Base-by-base conservation (phyloP, 2,113 vertebrate species). In the Pontoporia blainvillei region DNA sequence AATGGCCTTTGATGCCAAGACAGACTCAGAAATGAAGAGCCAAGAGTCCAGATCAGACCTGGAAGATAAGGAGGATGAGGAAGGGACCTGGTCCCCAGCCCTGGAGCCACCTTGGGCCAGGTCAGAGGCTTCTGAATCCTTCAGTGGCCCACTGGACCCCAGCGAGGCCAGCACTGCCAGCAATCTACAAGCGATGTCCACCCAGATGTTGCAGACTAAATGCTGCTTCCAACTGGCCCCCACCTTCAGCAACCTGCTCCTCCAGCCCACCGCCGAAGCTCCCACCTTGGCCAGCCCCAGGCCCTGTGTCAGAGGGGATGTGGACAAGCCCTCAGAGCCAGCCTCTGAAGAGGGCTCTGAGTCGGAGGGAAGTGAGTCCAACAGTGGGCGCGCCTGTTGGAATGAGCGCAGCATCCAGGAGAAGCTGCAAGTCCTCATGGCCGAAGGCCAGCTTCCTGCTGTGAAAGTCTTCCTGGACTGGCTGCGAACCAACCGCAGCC, bases 1-100 rank as follows among this genome's bases (percentile, higher is more conserved):
- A 52, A 99, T 99, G 0, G 99, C 99, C 3, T 99, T 99, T 11
- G 99, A 99, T 25, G 99, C 99, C 1, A 99, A 99, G 98, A 99
- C 99, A 0, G 99, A 99, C 98, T 99, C 99, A 0, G 99, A 99
- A 97, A 99, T 99, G 99, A 99, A 99, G 98, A 99, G 99, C 98
- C 99, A 99, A 93, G 99, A 99, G 96, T 99, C 99, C 0, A 99
- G 99, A 2, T 99, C 99, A 0, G 99, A 99, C 97, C 96, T 99
- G 94, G 99, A 99, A 97, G 99, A 99, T 96, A 99, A 99, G 23
- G 99, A 99, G 62, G 99, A 99, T 0, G 97, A 98, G 8, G 98
- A 97, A 2, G 98, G 95, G 92, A 98, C 94, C 34, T 86, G 88
- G 54, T 96, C 73, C 96, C 97, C 95, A 81, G 67, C 90, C n/a